A percentile compares a stretch with the other conserved stretches of the same genome.
Evolutionary conservation across 2,113 vertebrate species (phyloP).

Genomic region (Neotragus pygmaeus): DNA sequence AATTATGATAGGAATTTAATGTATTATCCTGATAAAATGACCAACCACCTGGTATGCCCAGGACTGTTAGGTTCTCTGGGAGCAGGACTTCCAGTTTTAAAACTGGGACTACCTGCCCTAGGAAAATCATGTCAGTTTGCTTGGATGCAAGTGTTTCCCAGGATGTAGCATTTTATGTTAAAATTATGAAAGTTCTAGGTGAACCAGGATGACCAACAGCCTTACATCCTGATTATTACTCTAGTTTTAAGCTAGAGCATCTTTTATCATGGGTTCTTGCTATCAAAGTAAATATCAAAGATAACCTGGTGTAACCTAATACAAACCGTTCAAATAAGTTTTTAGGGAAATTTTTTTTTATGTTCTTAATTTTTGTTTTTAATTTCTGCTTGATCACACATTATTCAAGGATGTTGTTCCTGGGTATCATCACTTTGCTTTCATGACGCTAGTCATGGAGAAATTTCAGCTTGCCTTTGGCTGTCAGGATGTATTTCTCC

Average conservation of each 20-base stretch:
- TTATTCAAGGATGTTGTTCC: neutral
- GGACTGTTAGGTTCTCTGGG: neutral
- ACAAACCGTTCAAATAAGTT: neutral
- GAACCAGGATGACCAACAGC: neutral
- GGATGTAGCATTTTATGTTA: neutral
- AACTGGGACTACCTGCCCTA: neutral
- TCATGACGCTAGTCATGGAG: accelerated
- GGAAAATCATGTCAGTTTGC: neutral
- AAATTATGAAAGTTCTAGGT: neutral
- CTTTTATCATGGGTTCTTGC: neutral
- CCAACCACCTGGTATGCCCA: neutral
- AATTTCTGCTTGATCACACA: neutral
- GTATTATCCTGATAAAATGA: neutral
- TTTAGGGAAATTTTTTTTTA: neutral
- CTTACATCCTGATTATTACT: neutral
- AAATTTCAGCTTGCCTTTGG: neutral
- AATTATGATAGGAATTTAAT: neutral
- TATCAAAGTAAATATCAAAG: neutral
- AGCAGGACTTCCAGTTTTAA: neutral
- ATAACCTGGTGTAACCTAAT: neutral
- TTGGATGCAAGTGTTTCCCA: neutral
- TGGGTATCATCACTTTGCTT: neutral
- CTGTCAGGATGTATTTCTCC: neutral
- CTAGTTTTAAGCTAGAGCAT: neutral
- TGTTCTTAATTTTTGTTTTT: neutral